These are phyloP conservation scores for Parnassius orleans DNA, from an alignment of 2,888 invertebrate genomes.

Conservation along the genomic window DNA sequence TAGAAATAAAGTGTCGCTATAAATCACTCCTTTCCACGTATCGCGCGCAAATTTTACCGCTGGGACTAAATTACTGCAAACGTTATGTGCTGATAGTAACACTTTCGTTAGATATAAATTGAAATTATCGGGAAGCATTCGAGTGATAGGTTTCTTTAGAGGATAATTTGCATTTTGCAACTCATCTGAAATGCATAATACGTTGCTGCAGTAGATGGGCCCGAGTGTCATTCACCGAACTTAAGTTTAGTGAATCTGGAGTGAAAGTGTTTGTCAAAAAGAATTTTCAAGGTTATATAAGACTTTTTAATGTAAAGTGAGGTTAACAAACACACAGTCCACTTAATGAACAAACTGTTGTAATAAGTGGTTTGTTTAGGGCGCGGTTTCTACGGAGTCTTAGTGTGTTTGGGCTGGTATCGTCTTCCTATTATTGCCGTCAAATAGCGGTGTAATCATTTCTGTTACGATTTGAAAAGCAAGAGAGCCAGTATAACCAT, in stretches of 20 bases:
- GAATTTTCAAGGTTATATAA: neutral
- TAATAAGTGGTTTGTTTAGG: too few species aligned
- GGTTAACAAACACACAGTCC: too few species aligned
- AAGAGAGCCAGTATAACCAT: too few species aligned
- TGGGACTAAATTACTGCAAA: neutral
- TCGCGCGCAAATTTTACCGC: neutral
- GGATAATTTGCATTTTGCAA: slow-evolving; percentile 25
- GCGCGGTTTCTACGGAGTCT: too few species aligned
- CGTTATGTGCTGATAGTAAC: neutral
- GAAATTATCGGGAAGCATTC: neutral
- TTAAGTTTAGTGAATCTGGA: slow-evolving; percentile 11
- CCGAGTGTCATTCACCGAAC: slow-evolving; percentile 20
- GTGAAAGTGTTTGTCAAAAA: slow-evolving; percentile 13
- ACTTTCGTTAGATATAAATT: neutral
- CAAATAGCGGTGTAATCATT: too few species aligned
- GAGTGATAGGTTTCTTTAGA: slow-evolving; percentile 3
- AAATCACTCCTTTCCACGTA: slow-evolving; percentile 11
- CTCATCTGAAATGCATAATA: slow-evolving; percentile 20
- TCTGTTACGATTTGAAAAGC: too few species aligned
- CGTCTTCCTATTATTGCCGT: too few species aligned
- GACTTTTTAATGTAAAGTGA: too few species aligned
- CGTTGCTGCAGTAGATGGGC: neutral
- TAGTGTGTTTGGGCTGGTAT: too few species aligned
- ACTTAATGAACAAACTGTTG: too few species aligned
- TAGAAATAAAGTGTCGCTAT: slow-evolving; percentile 13